phyloP scores from a whole-genome alignment of 2,888 invertebrate genomes.

The Drosophila fulvimacula region DNA sequence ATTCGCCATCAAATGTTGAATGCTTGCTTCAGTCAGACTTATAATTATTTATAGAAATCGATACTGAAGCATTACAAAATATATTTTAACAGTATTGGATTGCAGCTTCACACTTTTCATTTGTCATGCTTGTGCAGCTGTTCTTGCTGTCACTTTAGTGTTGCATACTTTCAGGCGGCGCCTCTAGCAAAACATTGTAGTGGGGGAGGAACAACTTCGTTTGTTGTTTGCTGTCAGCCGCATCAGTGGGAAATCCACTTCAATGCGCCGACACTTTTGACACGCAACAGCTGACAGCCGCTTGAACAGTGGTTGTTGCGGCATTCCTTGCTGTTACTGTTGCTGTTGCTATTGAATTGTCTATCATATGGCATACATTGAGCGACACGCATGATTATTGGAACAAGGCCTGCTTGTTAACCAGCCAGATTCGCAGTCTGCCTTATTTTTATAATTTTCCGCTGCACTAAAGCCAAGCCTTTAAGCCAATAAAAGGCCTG shows the following conservation, averaged over 20 bases:
- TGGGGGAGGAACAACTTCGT: constrained; percentile 20
- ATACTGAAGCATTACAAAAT: background rate
- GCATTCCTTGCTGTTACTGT: background rate
- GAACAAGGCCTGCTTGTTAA: constrained; percentile 13
- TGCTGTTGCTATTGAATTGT: constrained; percentile 41
- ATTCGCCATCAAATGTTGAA: no score
- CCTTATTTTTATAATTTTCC: constrained; percentile 50
- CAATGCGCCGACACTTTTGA: constrained; percentile 57
- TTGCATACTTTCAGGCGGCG: constrained; percentile 49
- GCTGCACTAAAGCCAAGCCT: constrained; percentile 26
- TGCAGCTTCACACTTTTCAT: background rate
- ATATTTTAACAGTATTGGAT: background rate
- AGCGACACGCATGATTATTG: constrained; percentile 10
- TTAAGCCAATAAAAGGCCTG: constrained; percentile 50
- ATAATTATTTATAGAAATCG: background rate
- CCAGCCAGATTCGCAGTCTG: constrained; percentile 53
- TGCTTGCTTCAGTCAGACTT: background rate
- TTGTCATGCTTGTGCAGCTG: constrained; percentile 1
- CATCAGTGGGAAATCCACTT: constrained; percentile 60
- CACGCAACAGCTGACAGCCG: constrained; percentile 69
- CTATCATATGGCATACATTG: constrained; percentile 29
- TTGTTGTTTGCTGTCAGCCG: constrained; percentile 42
- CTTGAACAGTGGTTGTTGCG: constrained; percentile 24
- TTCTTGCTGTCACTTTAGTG: constrained; percentile 24
- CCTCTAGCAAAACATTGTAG: constrained; percentile 27